Base-by-base conservation (phyloP, 2,797 vertebrate species). In the Varecia variegata region DNA sequence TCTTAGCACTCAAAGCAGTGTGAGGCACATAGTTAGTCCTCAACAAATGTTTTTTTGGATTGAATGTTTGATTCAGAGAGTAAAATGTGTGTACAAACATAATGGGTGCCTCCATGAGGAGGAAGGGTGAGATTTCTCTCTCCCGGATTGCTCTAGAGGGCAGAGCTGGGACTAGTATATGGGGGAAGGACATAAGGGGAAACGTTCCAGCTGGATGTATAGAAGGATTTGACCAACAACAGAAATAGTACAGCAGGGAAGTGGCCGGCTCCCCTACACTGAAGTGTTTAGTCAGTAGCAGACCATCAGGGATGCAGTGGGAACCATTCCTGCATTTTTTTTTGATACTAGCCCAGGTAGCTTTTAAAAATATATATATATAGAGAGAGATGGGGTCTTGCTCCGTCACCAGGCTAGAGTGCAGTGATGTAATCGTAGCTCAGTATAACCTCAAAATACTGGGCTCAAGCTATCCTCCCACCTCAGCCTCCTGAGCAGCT, bases 11-110 rank as follows among this genome's bases (percentile, higher is more conserved):
- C 73, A 81, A 71, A 89, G 17, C 52, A 85, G 32, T 70, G 30
- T 73, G 47, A 93, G 45, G 40, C 52, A 79, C 17, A 27, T 76
- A 58, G 74, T 43, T 86, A 67, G 56, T 85, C 86, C 18, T 94
- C 65, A 94, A 25, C 21, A 52, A 88, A 15, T 93, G 15, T 54
- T n/a, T 88, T 89, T 87, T 96, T 93, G 7, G 35, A 76, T 54
- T 76, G 50, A 85, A n/a, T 94, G 14, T 74, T 94, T 95, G 52
- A 93, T 45, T 96, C 50, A 85, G 70, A 93, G 50, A 52, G 35
- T 92, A 94, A 95, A 80, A 40, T 2, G 0, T 94, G 7, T 60
- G 14, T 92, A 73, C 3, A 90, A 82, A 73, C 17, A 50, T 50
- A 88, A 81, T 79, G 77, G 35, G 35, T 96, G 40, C 3, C 25